Percentiles rank a stretch among this genome's conserved stretches.
Conservation (phyloP, 2,888 invertebrate species). For the Pardosa pseudoannulata region DNA sequence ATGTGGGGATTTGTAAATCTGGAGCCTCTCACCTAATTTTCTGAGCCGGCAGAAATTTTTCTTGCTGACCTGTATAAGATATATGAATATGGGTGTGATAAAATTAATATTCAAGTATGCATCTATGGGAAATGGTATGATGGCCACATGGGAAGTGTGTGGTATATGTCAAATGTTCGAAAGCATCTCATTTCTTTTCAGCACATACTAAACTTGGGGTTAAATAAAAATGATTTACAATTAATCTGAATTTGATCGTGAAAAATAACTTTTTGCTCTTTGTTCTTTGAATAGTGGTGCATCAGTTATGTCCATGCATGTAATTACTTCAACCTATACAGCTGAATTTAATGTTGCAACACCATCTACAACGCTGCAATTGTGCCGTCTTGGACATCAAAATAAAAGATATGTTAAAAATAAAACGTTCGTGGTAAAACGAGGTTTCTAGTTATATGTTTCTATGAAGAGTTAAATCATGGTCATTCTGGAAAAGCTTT, state of each 20-base stretch:
- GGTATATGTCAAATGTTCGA: neutral
- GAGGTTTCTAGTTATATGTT: too few relatives aligned
- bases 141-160: neutral
- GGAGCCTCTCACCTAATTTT: too few relatives aligned
- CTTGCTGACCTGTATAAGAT: slow-evolving; percentile 5
- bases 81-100: neutral
- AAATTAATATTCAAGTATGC: neutral
- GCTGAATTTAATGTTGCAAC: slow-evolving; percentile 16
- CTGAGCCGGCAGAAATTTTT: neutral
- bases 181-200: neutral
- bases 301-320: neutral
- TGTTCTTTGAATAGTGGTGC: slow-evolving; percentile 3
- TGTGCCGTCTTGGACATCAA: neutral
- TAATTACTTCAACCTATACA: neutral
- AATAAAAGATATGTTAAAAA: too few relatives aligned
- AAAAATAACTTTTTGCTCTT: slow-evolving; percentile 15
- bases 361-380: neutral
- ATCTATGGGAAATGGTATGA: neutral
- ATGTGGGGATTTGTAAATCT: too few relatives aligned
- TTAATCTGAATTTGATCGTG: slow-evolving; percentile 12
- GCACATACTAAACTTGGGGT: neutral
- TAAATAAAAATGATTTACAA: slow-evolving; percentile 16
- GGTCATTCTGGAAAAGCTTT: neutral
- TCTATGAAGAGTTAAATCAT: neutral
- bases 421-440: too few relatives aligned